Percentiles rank a stretch among this genome's conserved stretches.
Evolutionary conservation across 1,140 invertebrate species (phyloP).

Genomic region (Archivesica marissinica): DNA sequence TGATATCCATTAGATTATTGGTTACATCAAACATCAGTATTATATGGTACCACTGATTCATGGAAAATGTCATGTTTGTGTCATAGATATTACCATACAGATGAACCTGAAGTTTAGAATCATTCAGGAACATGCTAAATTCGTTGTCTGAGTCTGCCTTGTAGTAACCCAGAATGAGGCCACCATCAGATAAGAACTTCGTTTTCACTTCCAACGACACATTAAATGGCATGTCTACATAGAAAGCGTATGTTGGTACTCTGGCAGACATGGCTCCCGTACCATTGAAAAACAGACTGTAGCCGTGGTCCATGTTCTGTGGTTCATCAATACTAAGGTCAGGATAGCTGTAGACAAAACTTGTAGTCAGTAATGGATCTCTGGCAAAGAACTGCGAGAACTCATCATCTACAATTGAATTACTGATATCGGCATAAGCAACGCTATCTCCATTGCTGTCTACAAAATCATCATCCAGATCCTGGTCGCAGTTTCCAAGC

Average conservation of each 20-base stretch:
- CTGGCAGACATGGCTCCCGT: constrained; percentile 53
- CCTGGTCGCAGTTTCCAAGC: constrained; percentile 66
- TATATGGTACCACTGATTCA: constrained; percentile 55
- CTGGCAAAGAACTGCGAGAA: constrained; percentile 34
- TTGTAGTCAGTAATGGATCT: neutral
- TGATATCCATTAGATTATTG: constrained; percentile 4
- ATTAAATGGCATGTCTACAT: constrained; percentile 40
- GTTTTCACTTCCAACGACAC: constrained; percentile 60
- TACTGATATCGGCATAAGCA: constrained; percentile 38
- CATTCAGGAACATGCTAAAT: constrained; percentile 51
- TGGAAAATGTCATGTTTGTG: constrained; percentile 13
- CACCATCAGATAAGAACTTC: constrained; percentile 38
- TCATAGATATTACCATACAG: constrained; percentile 26
- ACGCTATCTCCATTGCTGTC: neutral
- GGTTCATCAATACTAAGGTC: constrained; percentile 23
- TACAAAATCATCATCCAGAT: constrained; percentile 65
- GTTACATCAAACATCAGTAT: constrained; percentile 35
- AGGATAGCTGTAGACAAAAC: constrained; percentile 61
- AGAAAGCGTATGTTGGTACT: constrained; percentile 32
- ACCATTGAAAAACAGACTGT: constrained; percentile 60
- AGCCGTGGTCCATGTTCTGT: constrained; percentile 17
- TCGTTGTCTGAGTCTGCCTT: constrained; percentile 31
- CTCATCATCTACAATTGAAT: constrained; percentile 36
- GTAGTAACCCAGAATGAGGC: constrained; percentile 61
- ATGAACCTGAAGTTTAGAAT: constrained; percentile 2